Conservation (phyloP, 64 coral and sea anemone species). For the Montipora cactus region DNA sequence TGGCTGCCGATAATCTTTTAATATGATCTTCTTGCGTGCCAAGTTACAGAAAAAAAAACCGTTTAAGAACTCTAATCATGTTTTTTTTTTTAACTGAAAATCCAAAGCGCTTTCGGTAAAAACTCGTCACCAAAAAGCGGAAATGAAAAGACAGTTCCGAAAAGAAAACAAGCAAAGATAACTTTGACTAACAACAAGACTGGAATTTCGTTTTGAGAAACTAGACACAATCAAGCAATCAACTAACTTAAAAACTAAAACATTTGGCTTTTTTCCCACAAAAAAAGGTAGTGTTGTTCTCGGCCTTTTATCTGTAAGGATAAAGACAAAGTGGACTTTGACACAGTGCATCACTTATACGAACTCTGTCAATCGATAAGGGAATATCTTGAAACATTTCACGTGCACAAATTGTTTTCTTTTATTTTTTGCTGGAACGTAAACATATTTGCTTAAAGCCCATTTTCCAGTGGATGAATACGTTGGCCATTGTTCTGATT, state of each 20-base stretch:
- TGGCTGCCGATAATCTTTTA: neutral
- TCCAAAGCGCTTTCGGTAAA: neutral
- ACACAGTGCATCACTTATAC: neutral
- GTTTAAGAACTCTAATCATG: neutral
- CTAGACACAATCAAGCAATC: neutral
- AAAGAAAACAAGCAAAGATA: neutral
- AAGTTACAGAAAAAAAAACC: neutral
- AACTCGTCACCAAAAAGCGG: too few relatives aligned
- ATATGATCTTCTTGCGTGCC: neutral
- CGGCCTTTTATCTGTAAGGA: neutral
- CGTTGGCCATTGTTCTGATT: neutral
- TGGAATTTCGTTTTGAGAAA: neutral
- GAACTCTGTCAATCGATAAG: slow-evolving; percentile 6
- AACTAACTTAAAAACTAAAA: neutral
- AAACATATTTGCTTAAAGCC: neutral
- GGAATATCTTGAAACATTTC: neutral
- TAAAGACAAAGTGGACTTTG: slow-evolving; percentile 34
- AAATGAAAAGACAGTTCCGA: neutral
- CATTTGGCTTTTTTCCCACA: neutral
- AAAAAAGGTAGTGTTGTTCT: neutral
- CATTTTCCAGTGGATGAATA: neutral
- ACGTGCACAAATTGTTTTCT: neutral
- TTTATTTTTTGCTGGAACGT: neutral
- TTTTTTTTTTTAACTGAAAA: neutral
- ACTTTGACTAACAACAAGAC: neutral